Evolutionary conservation across 2,888 invertebrate genomes (phyloP), one percentile per base, ranked within the genome.

Genomic region (Epistrophe eligans): DNA sequence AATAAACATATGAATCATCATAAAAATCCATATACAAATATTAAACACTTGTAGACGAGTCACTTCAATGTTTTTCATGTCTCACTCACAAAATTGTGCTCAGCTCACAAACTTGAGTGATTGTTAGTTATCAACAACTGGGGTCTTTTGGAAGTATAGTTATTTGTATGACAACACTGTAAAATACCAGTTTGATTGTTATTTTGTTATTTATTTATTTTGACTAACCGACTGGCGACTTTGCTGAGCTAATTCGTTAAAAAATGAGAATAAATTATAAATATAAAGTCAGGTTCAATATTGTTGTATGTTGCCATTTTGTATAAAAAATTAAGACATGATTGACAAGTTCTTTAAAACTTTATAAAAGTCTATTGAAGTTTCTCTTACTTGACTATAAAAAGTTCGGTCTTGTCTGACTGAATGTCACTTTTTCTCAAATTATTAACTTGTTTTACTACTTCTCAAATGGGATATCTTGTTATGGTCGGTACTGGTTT

Each of bases 1-100:
- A 71, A 43, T n/a, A 55, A 52, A 43, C 2, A n/a, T 32, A 28
- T 57, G 55, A 71, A 55, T 57, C 55, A 71, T 71, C 55, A 43
- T n/a, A 32, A n/a, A n/a, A n/a, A n/a, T 57, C 55, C 40, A 57
- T 17, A 57, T 10, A 40, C 28, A 71, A 43, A 32, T 8, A 71
- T 4, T 24, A 43, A 62, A 62, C 43, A 40, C 40, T 62, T 62
- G 13, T 6, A 15, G 40, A 24, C 17, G 4, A 58, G 58, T 58
- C 11, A 35, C n/a, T n/a, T n/a, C n/a, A n/a, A n/a, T 35, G 57
- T 6, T 35, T 17, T 35, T 57, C 57, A 9, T 7, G 9, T 57
- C 58, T 64, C 64, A 64, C 64, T 64, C 64, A 48, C 3, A 45
- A 45, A 43, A 64, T 28, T 43, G 43, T 64, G 15, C 62, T 62